These are phyloP conservation scores for Syngnathus typhle DNA, from an alignment of 2,113 vertebrate species.

Conservation along the genomic window DNA sequence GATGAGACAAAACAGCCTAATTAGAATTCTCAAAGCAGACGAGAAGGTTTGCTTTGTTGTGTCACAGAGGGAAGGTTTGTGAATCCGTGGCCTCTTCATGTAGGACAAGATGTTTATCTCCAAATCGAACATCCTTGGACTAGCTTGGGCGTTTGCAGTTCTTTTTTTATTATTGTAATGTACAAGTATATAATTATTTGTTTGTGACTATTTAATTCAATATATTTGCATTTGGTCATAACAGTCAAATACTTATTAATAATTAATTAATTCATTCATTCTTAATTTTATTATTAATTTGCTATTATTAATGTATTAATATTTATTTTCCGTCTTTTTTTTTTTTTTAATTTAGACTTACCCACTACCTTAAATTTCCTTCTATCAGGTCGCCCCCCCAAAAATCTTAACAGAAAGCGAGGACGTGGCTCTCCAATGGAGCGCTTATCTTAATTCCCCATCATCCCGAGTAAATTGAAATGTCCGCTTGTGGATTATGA, in stretches of 20 bases:
- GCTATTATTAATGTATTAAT: no score
- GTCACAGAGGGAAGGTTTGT: neutral
- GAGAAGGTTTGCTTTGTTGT: neutral
- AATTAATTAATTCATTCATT: neutral
- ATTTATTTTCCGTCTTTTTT: no score
- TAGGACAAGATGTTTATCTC: neutral
- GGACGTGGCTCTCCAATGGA: neutral
- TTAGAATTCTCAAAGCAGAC: conserved; percentile 20
- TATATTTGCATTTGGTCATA: no score
- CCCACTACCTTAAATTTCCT: neutral
- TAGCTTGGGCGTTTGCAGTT: neutral
- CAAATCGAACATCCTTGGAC: neutral
- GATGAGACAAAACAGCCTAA: neutral
- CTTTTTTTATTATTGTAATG: no score
- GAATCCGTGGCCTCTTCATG: neutral
- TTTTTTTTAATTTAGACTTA: neutral
- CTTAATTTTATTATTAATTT: no score
- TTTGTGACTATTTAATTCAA: no score
- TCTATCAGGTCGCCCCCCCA: neutral
- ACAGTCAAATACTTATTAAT: no score
- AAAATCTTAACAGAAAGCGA: neutral
- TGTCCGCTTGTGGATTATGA: conserved; percentile 4
- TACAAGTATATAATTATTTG: no score
- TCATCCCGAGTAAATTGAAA: conserved; percentile 8
- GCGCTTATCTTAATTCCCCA: conserved; percentile 6